These are phyloP conservation scores for Tenebrosternarchus preto DNA, from an alignment of 2,113 vertebrate species.

Conservation along the genomic window DNA sequence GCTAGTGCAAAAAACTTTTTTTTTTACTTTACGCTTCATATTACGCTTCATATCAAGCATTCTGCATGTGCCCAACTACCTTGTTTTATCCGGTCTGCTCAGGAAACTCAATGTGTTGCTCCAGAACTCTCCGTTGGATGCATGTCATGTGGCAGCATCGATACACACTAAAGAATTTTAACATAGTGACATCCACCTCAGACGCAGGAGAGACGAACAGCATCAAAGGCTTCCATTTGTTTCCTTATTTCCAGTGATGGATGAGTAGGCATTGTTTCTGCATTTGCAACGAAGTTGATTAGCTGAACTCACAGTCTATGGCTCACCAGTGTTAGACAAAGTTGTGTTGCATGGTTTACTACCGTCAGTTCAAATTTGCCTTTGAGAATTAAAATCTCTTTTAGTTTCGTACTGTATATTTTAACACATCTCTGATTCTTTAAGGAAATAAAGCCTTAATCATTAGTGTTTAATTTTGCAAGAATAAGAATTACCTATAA, in stretches of 20 bases:
- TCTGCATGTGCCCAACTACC: conserved; percentile 13
- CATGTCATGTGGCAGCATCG: conserved; percentile 69
- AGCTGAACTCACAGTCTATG: conserved; percentile 30
- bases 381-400: background rate
- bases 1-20: background rate
- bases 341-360: conserved; percentile 18
- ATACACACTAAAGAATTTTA: conserved; percentile 69
- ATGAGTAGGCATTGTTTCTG: conserved; percentile 35
- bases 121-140: conserved; percentile 70
- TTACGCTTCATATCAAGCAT: conserved; percentile 20
- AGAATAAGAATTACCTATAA: background rate
- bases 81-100: conserved; percentile 36
- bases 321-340: conserved; percentile 14
- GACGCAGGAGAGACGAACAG: conserved; percentile 58
- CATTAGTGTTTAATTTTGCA: conserved; percentile 3
- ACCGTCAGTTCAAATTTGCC: conserved; percentile 4
- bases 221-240: conserved; percentile 63
- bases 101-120: conserved; percentile 55
- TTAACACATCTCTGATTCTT: background rate
- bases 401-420: background rate
- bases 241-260: conserved; percentile 32
- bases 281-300: conserved; percentile 28
- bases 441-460: background rate
- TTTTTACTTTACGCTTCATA: too few relatives aligned
- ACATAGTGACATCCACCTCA: conserved; percentile 65